Conservation (phyloP, 2,113 vertebrate species). For the Spea multiplicata region DNA sequence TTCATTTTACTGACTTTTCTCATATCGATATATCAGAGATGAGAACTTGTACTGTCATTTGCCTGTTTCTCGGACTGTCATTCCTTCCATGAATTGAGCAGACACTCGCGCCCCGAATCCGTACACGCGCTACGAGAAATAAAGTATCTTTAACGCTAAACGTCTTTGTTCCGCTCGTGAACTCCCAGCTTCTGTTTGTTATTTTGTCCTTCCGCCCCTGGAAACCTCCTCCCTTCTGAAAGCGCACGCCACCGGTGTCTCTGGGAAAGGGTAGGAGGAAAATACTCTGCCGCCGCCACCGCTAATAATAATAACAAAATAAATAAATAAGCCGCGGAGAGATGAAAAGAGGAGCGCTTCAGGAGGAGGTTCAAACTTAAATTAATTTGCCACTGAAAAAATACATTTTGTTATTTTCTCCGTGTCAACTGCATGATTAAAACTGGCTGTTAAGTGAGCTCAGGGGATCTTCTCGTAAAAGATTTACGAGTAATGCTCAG, state of each 20-base stretch:
- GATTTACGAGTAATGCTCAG: slow-evolving; percentile 89
- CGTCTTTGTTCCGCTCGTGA: slow-evolving; percentile 27
- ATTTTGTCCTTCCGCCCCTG: slow-evolving; percentile 39
- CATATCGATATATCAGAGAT: too few relatives aligned
- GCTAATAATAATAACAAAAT: slow-evolving; percentile 34
- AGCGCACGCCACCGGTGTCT: slow-evolving; percentile 6
- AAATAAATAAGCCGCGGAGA: slow-evolving; percentile 47
- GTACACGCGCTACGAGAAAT: slow-evolving; percentile 4
- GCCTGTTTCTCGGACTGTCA: too few relatives aligned
- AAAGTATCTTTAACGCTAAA: slow-evolving; percentile 32
- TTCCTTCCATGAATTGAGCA: too few relatives aligned
- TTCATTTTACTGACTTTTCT: too few relatives aligned
- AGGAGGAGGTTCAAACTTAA: slow-evolving; percentile 78
- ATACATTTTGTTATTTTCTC: slow-evolving; percentile 88
- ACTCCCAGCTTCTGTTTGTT: slow-evolving; percentile 20
- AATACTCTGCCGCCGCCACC: slow-evolving; percentile 43
- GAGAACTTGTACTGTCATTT: too few relatives aligned
- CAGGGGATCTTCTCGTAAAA: slow-evolving; percentile 83
- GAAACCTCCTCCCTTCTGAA: slow-evolving; percentile 14
- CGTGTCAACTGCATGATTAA: slow-evolving; percentile 87
- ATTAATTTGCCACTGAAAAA: slow-evolving; percentile 87
- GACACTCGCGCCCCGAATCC: too few relatives aligned
- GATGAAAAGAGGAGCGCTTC: slow-evolving; percentile 68
- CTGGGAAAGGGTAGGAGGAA: slow-evolving; percentile 41
- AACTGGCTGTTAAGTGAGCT: slow-evolving; percentile 85